Evolutionary conservation across 2,797 vertebrate genomes (phyloP).

Genomic region (Chlorospingus flavigularis): DNA sequence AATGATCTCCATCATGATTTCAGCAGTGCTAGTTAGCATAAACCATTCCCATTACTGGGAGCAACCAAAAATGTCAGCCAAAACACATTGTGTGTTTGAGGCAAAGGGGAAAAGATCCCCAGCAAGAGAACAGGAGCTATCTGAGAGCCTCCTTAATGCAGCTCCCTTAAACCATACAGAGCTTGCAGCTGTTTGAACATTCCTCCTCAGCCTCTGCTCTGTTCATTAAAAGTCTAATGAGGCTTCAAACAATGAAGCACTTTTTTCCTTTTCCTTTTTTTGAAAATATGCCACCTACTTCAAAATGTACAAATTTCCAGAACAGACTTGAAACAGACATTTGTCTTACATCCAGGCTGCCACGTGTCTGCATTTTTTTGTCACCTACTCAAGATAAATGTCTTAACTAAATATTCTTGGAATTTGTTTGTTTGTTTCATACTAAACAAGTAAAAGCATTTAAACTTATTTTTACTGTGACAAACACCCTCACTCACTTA

Average conservation of each 20-base stretch:
- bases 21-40: background rate
- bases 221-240: conserved; percentile 5
- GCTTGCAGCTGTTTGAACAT: conserved; percentile 13
- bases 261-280: conserved; percentile 20
- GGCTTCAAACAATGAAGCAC: conserved; percentile 39
- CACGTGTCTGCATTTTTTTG: conserved; percentile 70
- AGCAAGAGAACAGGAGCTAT: background rate
- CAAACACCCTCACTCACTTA: background rate
- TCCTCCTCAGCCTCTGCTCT: conserved; percentile 41
- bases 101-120: background rate
- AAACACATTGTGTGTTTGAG: background rate
- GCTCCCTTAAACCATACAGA: background rate
- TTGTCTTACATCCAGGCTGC: conserved; percentile 60
- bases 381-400: conserved; percentile 74
- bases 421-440: conserved; percentile 49
- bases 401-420: conserved; percentile 28
- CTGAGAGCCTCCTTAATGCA: conserved; percentile 10
- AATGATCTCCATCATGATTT: background rate
- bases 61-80: background rate
- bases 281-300: conserved; percentile 59
- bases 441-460: background rate
- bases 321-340: conserved; percentile 38
- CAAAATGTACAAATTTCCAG: conserved; percentile 67
- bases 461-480: conserved; percentile 3
- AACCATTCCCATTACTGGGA: background rate